Conservation (phyloP, 2,113 vertebrate species). For the Sigmodon hispidus region DNA sequence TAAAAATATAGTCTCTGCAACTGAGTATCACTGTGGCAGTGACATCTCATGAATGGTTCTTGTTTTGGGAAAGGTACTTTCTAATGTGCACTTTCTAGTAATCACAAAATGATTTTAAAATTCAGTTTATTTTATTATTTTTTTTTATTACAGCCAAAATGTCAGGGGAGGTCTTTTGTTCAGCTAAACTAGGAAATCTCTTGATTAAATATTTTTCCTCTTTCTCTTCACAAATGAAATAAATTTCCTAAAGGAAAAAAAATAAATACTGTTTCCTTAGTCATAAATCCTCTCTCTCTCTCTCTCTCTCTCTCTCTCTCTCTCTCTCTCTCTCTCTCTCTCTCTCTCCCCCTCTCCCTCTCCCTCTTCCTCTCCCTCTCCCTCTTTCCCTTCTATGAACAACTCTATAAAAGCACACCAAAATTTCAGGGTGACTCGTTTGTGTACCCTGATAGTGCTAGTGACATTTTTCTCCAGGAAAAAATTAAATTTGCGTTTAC, state of each 20-base stretch:
- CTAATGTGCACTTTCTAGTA: not conserved
- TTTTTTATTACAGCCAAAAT: conserved; percentile 47
- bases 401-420: not conserved
- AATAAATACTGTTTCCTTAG: not conserved
- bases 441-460: not conserved
- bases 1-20: conserved; percentile 11
- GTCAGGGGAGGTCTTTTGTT: conserved; percentile 6
- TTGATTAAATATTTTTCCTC: conserved; percentile 53
- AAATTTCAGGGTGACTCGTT: not conserved
- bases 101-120: conserved; percentile 28
- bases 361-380: conserved; percentile 21
- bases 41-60: not conserved
- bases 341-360: conserved; percentile 19
- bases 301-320: not conserved
- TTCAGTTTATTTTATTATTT: not conserved
- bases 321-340: conserved; percentile 28
- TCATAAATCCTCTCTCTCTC: conserved; percentile 61
- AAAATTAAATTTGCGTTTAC: conserved; percentile 62
- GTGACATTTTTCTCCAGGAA: conserved; percentile 65
- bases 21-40: not conserved
- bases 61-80: not conserved
- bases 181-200: conserved; percentile 27
- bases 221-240: conserved; percentile 64
- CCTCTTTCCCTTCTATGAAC: no score
- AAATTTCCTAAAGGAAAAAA: not conserved